phyloP scores from a whole-genome alignment of 1,140 invertebrate species.

The Nomia melanderi region DNA sequence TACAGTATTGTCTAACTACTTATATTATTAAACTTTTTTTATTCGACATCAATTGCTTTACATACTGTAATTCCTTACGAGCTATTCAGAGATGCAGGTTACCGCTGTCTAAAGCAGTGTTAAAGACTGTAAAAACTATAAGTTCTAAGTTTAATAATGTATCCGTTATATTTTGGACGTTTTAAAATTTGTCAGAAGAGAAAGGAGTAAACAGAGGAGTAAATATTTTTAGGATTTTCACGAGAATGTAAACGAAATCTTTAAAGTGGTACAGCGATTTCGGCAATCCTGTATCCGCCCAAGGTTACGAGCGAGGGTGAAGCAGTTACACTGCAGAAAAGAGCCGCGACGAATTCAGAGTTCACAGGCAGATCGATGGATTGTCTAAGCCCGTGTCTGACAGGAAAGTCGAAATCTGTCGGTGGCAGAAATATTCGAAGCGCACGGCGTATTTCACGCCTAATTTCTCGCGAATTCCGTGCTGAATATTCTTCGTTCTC shows the following conservation, averaged over 20 bases:
- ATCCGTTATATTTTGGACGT: too few relatives aligned
- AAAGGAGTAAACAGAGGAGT: too few relatives aligned
- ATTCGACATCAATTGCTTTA: too few relatives aligned
- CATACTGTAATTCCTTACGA: too few relatives aligned
- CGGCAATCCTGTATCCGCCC: not conserved
- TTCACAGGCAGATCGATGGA: slow-evolving; percentile 38
- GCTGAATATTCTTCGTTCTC: slow-evolving; percentile 73
- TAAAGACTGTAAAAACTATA: too few relatives aligned
- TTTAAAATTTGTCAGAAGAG: too few relatives aligned
- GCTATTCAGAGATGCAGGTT: too few relatives aligned
- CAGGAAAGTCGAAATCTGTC: slow-evolving; percentile 50
- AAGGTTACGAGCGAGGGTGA: not conserved
- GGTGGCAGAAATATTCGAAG: slow-evolving; percentile 74
- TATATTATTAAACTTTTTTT: too few relatives aligned
- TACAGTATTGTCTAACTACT: too few relatives aligned
- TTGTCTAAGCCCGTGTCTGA: slow-evolving; percentile 38
- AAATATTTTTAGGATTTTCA: not conserved
- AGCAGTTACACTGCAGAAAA: slow-evolving; percentile 17
- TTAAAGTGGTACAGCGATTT: not conserved
- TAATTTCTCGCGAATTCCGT: slow-evolving; percentile 75
- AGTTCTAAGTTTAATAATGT: too few relatives aligned
- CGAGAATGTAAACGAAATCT: not conserved
- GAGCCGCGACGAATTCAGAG: slow-evolving; percentile 40
- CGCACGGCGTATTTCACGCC: slow-evolving; percentile 77
- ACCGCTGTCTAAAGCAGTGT: too few relatives aligned